Evolutionary conservation across 2,888 invertebrate genomes (phyloP).

Genomic region (Tipula unca): DNA sequence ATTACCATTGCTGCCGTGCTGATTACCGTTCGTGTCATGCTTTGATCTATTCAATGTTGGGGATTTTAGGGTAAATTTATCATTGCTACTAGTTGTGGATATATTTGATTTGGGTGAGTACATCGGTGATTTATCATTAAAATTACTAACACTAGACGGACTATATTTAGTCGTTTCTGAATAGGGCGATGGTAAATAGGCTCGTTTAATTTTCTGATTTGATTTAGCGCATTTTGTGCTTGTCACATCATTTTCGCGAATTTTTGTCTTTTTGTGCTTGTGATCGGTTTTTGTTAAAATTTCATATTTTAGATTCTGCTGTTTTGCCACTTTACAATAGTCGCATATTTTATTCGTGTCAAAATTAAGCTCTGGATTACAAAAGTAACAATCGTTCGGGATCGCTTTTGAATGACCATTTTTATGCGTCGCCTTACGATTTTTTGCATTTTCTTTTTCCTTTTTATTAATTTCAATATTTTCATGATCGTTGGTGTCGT

Average conservation of each 20-base stretch:
- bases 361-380: constrained; percentile 24
- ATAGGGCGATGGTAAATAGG: background rate
- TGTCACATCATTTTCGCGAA: constrained; percentile 26
- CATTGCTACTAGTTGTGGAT: background rate
- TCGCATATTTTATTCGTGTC: constrained; percentile 20
- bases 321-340: constrained; percentile 20
- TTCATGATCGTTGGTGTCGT: background rate
- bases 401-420: background rate
- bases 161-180: background rate
- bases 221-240: constrained; percentile 27
- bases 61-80: background rate
- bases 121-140: background rate
- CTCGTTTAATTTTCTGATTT: constrained; percentile 25
- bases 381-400: constrained; percentile 25
- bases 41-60: background rate
- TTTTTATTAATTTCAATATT: background rate
- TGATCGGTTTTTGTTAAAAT: constrained; percentile 25
- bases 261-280: constrained; percentile 25
- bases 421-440: background rate
- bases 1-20: background rate
- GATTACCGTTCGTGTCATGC: background rate
- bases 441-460: background rate
- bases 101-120: constrained; percentile 17
- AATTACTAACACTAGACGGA: background rate
- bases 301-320: background rate